Conservation (phyloP, 1,140 invertebrate genomes). For the Cyphomyrmex costatus region DNA sequence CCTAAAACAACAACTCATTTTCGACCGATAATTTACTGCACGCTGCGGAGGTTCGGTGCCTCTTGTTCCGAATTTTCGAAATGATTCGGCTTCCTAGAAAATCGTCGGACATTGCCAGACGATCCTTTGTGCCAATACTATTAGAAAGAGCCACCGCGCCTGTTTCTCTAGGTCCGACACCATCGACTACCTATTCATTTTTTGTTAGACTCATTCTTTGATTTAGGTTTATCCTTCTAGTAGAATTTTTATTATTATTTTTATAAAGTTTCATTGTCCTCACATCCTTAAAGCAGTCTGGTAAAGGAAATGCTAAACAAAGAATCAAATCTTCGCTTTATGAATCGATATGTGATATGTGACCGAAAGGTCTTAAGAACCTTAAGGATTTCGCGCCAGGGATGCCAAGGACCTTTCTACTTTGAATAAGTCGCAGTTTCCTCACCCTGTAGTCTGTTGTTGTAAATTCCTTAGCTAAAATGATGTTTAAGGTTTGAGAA, state of each 20-base stretch:
- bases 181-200: background rate
- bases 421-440: background rate
- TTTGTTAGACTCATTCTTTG: background rate
- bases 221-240: constrained; percentile 43
- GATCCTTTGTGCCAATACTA: constrained; percentile 69
- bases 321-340: constrained; percentile 22
- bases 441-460: background rate
- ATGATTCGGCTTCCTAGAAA: constrained; percentile 59
- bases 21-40: constrained; percentile 68
- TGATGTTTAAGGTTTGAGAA: background rate
- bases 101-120: constrained; percentile 38
- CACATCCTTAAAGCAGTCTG: background rate
- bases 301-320: constrained; percentile 33
- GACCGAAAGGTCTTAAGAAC: background rate
- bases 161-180: background rate
- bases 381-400: background rate
- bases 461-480: background rate
- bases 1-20: constrained; percentile 71
- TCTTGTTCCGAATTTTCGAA: constrained; percentile 24
- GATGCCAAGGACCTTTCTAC: background rate
- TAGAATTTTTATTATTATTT: constrained; percentile 18
- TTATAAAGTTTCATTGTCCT: constrained; percentile 31
- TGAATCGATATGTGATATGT: constrained; percentile 13
- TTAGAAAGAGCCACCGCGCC: constrained; percentile 55
- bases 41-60: constrained; percentile 10